Base-by-base conservation (phyloP, 2,113 vertebrate genomes). In the Pipra filicauda region DNA sequence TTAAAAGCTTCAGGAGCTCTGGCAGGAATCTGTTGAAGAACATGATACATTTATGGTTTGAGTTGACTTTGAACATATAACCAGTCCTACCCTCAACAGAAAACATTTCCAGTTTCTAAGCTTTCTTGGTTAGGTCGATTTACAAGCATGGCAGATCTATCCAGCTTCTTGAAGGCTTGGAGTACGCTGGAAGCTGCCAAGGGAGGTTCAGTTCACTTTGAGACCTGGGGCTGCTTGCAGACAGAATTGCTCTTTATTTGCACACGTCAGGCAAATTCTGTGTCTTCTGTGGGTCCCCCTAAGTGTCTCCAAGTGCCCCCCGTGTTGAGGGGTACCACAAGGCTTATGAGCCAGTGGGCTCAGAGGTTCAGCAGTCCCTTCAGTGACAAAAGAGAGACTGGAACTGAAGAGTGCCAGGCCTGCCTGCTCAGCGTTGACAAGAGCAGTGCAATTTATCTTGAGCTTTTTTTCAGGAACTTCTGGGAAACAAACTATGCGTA, bases 311-410 rank as follows among this genome's bases (percentile, higher is more conserved):
- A 15, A 30, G 33, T 24, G 44, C 5, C 11, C 20, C 12, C 31
- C 0, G 0, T 24, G 49, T 17, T 0, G 0, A 17, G 67, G 51
- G 28, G 22, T 41, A n/a, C 6, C 17, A n/a, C 15, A 13, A 5
- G 5, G 23, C 8, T 3, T 3, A 1, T 0, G 1, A 18, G n/a
- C 0, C 2, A 20, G 39, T 0, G 8, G 41, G 80, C 59, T 73
- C 0, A 0, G 33, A 54, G 20, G 20, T 58, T 79, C 8, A 0
- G 52, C 8, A 1, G 58, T 17, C 23, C 3, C 43, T 31, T 48
- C 12, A 1, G 1, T 11, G 35, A 24, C 3, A 8, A 43, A 9
- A 37, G 46, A 0, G 2, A 71, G 58, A 14, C 52, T 44, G 81
- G 55, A 39, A 21, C 23, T 8, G 24, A 30, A 22, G 8, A 44